Evolutionary conservation across 2,888 invertebrate genomes (phyloP).

Genomic region (Synanthedon formicaeformis): DNA sequence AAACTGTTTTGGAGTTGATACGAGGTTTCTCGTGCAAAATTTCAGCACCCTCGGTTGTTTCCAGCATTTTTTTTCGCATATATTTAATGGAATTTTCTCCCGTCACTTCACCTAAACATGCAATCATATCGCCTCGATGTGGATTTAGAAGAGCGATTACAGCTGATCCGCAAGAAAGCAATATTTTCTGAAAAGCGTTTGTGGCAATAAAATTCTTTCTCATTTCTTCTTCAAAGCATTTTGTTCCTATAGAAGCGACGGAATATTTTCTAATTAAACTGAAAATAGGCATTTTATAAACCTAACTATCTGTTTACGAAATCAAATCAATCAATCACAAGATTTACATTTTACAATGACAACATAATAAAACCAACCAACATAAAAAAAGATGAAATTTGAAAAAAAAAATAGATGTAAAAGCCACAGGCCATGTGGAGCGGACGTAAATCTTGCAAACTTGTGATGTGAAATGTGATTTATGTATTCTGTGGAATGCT

Average conservation of each 20-base stretch:
- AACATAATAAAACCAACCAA: no score
- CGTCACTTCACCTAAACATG: slow-evolving; percentile 93
- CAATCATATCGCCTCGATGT: slow-evolving; percentile 89
- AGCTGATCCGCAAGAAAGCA: slow-evolving; percentile 90
- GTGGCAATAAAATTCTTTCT: slow-evolving; percentile 74
- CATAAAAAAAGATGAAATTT: no score
- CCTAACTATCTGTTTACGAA: background rate
- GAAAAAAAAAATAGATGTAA: no score
- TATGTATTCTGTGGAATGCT: no score
- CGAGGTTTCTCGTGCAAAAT: slow-evolving; percentile 85
- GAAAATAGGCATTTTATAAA: slow-evolving; percentile 18
- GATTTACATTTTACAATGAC: no score
- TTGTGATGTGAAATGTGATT: no score
- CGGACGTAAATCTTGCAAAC: no score
- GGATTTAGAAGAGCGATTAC: slow-evolving; percentile 86
- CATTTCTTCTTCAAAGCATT: slow-evolving; percentile 72
- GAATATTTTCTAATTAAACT: slow-evolving; percentile 19
- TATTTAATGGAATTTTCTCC: slow-evolving; percentile 77
- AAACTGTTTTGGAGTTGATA: slow-evolving; percentile 86
- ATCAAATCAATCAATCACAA: no score
- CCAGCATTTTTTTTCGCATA: slow-evolving; percentile 81
- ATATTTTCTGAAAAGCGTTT: slow-evolving; percentile 78
- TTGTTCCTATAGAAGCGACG: slow-evolving; percentile 9
- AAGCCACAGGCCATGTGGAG: no score
- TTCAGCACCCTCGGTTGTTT: slow-evolving; percentile 79